Evolutionary conservation across 2,113 vertebrate genomes (phyloP), one percentile per base, ranked within the genome.

Genomic region (Gavia stellata): DNA sequence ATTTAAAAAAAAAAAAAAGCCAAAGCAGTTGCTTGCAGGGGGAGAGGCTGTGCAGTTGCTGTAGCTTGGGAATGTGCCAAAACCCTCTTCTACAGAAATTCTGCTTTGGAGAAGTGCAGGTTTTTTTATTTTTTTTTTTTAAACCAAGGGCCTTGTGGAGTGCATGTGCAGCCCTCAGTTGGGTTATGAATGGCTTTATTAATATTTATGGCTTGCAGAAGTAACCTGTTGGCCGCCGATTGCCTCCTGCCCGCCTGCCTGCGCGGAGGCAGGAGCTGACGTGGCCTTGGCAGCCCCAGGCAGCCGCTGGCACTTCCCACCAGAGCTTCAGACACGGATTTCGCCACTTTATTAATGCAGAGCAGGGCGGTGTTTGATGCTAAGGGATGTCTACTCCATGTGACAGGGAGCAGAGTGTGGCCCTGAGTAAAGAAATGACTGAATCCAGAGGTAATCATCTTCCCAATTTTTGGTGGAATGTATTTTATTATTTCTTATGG

Each of bases 221-320:
- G n/a, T 9, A 25, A n/a, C 38, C 36, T 5, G 12, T n/a, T 62
- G 71, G 23, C 26, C 11, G 1, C 59, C 1, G 6, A 2, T 4
- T 31, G 65, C 6, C n/a, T 26, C 56, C 49, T 88, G 44, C 21
- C 49, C 34, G 36, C 55, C 47, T 45, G 44, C 25, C 63, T 47
- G 74, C 2, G 0, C 0, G 0, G 55, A 26, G 45, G n/a, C 56
- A 34, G 9, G 7, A 8, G 38, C 49, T 66, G 56, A 17, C 0
- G 3, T 29, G 63, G 79, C 71, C 40, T 38, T 13, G 33, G 44
- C 45, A 42, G 33, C 66, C n/a, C 53, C n/a, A 26, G 70, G n/a
- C 36, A 52, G 59, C n/a, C 1, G 2, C 14, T 17, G 62, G 4
- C 49, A 3, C 11, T 38, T 67, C 45, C 33, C 47, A 40, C 3